phyloP scores from a whole-genome alignment of 2,888 invertebrate species.

The Glyphotaelius pellucidus region DNA sequence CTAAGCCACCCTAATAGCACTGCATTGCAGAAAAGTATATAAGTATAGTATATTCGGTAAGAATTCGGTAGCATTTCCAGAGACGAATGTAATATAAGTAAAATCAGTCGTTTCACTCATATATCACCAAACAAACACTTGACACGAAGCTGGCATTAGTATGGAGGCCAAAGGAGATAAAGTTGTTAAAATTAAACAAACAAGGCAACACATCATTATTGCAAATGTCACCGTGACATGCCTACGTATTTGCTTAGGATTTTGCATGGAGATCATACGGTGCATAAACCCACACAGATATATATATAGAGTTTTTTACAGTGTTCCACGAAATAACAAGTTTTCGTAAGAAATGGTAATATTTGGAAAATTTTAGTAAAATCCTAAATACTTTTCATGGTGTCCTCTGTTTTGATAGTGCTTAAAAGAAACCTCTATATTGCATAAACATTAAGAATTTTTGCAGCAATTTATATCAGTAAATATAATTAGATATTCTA shows the following conservation, averaged over 20 bases:
- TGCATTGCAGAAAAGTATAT: not conserved
- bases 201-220: not conserved
- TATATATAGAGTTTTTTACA: not conserved
- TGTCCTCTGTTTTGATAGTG: too few species aligned
- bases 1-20: not conserved
- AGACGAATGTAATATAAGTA: not conserved
- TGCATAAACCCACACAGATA: not conserved
- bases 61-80: not conserved
- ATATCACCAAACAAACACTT: conserved; percentile 22
- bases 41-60: not conserved
- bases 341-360: not conserved
- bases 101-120: not conserved
- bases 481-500: too few species aligned
- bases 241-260: not conserved
- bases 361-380: not conserved
- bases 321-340: not conserved
- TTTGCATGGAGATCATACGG: not conserved
- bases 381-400: not conserved
- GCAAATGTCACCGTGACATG: conserved; percentile 2
- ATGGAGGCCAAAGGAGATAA: conserved; percentile 11
- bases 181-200: not conserved
- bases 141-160: not conserved
- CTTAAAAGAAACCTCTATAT: too few species aligned
- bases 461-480: too few species aligned
- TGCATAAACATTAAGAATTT: too few species aligned